A percentile compares a stretch with the other conserved stretches of the same genome.
phyloP scores from a whole-genome alignment of 2,113 vertebrate genomes.

The Esox niger region DNA sequence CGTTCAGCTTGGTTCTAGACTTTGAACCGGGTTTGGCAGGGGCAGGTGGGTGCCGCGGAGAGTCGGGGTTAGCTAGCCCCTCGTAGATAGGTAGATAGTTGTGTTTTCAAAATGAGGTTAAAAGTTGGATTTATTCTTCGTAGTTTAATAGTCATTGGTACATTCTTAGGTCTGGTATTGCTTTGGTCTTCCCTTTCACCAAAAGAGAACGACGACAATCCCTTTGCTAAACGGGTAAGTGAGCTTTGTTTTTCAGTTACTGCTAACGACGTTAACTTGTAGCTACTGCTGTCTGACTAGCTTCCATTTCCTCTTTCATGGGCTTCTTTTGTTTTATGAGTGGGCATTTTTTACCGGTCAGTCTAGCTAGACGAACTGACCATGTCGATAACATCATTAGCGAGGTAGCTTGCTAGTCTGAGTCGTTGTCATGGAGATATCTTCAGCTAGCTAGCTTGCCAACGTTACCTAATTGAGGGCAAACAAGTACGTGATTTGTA shows the following conservation, averaged over 20 bases:
- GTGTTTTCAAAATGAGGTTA: slow-evolving; percentile 75
- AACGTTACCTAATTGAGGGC: neutral
- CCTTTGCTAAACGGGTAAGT: slow-evolving; percentile 71
- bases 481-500: neutral
- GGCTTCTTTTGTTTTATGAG: too few relatives aligned
- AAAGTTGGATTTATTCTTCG: slow-evolving; percentile 86
- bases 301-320: neutral
- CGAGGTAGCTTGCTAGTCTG: neutral
- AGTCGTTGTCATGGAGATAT: slow-evolving; percentile 68
- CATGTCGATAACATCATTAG: neutral
- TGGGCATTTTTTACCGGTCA: too few relatives aligned
- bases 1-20: neutral
- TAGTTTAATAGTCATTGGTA: slow-evolving; percentile 79
- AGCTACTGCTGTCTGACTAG: neutral
- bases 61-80: neutral
- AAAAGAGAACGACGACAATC: slow-evolving; percentile 67
- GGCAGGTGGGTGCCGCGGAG: neutral
- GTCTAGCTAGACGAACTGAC: slow-evolving; percentile 4
- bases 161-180: slow-evolving; percentile 82
- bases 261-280: too few relatives aligned
- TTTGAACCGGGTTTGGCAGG: neutral
- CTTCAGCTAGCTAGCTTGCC: neutral
- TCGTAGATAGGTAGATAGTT: neutral
- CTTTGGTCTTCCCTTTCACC: slow-evolving; percentile 86
- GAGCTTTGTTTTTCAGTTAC: slow-evolving; percentile 36